A percentile compares a stretch with the other conserved stretches of the same genome.
Evolutionary conservation across 2,113 vertebrate genomes (phyloP).

Genomic region (Anguilla rostrata): DNA sequence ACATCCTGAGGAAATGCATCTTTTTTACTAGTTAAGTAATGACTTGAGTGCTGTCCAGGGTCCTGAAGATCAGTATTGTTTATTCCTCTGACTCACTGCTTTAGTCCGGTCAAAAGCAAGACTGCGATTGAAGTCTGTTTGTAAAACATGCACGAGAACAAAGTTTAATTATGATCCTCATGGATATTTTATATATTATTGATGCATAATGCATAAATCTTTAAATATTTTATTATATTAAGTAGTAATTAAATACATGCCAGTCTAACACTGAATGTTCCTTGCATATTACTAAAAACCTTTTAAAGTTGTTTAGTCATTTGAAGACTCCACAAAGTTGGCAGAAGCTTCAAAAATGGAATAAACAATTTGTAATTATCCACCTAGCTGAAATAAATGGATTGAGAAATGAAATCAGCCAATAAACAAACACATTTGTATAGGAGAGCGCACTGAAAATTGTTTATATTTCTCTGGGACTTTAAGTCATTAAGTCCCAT

Average conservation of each 20-base stretch:
- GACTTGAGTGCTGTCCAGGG: background rate
- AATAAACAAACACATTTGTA: background rate
- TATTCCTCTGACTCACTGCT: background rate
- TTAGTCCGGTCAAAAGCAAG: constrained; percentile 12
- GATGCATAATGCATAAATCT: background rate
- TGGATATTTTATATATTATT: constrained; percentile 9
- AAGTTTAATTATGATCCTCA: constrained; percentile 10
- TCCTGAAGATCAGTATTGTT: background rate
- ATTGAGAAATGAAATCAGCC: background rate
- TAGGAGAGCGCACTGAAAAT: background rate
- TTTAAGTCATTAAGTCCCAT: background rate
- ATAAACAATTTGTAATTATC: background rate
- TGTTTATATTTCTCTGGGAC: background rate
- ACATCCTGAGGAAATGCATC: background rate
- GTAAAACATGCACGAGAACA: background rate
- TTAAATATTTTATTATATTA: background rate
- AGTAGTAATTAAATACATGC: background rate
- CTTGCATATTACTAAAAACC: background rate
- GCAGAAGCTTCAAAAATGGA: too few species aligned
- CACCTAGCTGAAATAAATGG: background rate
- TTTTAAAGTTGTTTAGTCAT: background rate
- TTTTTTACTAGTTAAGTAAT: background rate
- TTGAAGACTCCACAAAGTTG: background rate
- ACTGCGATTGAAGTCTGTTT: background rate
- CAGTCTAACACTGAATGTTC: background rate